phyloP scores from a whole-genome alignment of 2,888 invertebrate genomes.

The Trisateles emortualis region DNA sequence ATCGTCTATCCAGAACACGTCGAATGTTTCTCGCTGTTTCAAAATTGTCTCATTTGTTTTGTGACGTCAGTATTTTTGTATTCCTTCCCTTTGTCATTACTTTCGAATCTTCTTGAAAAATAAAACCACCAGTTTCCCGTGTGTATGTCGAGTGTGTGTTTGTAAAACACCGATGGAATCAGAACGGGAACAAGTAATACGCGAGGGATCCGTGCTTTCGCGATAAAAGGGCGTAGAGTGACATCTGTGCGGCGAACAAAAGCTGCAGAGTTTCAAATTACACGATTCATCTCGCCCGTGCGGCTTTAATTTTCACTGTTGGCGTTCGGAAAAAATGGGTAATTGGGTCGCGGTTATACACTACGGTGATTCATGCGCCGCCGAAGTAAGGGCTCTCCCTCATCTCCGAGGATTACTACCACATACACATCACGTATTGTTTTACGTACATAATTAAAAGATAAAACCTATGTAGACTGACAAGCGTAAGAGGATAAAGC shows the following conservation, averaged over 20 bases:
- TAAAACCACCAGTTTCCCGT: slow-evolving; percentile 26
- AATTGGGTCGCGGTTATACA: slow-evolving; percentile 67
- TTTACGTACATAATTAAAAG: slow-evolving; percentile 27
- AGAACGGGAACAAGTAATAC: slow-evolving; percentile 51
- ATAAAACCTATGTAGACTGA: slow-evolving; percentile 15
- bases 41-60: slow-evolving; percentile 26
- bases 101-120: slow-evolving; percentile 32
- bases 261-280: slow-evolving; percentile 72
- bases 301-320: slow-evolving; percentile 72
- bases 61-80: slow-evolving; percentile 21
- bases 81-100: slow-evolving; percentile 29
- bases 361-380: slow-evolving; percentile 44
- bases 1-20: slow-evolving; percentile 9
- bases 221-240: slow-evolving; percentile 59
- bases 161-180: slow-evolving; percentile 53
- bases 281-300: slow-evolving; percentile 71
- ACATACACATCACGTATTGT: slow-evolving; percentile 22
- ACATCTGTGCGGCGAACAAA: slow-evolving; percentile 68
- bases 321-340: slow-evolving; percentile 69
- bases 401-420: slow-evolving; percentile 13
- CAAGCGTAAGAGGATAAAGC: slow-evolving; percentile 20
- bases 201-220: slow-evolving; percentile 37
- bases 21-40: slow-evolving; percentile 28
- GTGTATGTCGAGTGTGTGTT: slow-evolving; percentile 25
- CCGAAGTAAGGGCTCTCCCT: slow-evolving; percentile 18